Evolutionary conservation across 2,113 vertebrate species (phyloP).

Genomic region (Philantomba maxwellii): DNA sequence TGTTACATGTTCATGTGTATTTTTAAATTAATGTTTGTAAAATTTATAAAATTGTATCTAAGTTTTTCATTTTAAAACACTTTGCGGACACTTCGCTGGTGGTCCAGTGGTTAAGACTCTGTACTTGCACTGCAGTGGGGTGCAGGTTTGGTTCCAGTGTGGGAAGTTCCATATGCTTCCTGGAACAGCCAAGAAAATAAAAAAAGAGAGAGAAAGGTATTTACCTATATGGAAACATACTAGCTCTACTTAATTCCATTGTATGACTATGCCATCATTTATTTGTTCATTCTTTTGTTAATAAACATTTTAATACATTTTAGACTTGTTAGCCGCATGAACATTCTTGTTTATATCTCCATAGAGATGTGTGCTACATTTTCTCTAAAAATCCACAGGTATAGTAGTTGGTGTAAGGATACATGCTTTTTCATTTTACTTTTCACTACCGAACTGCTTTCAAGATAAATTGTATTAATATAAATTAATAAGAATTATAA

Average conservation of each 20-base stretch:
- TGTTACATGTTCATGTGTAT: background rate
- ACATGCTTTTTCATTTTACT: background rate
- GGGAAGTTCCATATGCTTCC: background rate
- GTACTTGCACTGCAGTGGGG: background rate
- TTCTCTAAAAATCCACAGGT: background rate
- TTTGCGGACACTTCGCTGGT: background rate
- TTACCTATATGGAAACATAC: background rate
- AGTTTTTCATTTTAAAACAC: background rate
- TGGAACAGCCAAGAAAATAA: background rate
- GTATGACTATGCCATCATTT: background rate
- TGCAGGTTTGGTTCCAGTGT: background rate
- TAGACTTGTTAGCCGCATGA: background rate
- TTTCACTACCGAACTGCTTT: background rate
- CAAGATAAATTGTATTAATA: background rate
- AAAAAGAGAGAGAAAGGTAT: background rate
- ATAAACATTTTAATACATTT: background rate
- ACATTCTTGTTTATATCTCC: background rate
- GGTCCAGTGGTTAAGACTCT: background rate
- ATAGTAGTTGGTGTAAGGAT: background rate
- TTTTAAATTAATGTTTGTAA: background rate
- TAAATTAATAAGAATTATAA: background rate
- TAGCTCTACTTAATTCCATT: background rate
- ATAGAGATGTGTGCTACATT: background rate
- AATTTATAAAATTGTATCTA: background rate
- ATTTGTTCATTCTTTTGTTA: background rate